Evolutionary conservation across 2,888 invertebrate genomes (phyloP).

Genomic region (Hypolimnas misippus): DNA sequence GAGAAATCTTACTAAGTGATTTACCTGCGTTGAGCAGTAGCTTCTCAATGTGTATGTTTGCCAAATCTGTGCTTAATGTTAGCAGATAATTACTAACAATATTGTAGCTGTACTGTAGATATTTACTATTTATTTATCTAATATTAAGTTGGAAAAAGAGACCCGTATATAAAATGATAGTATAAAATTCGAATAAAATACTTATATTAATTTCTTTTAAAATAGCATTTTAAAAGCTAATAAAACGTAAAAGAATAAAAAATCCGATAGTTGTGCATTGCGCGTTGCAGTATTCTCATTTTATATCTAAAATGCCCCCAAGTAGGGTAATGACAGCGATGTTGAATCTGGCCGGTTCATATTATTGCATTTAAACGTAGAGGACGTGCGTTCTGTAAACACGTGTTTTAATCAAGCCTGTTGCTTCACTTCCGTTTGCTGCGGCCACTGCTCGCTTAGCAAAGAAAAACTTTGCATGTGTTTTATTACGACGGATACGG

Average conservation of each 20-base stretch:
- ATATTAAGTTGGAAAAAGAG: too few relatives aligned
- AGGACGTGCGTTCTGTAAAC: conserved; percentile 80
- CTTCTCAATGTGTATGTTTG: conserved; percentile 13
- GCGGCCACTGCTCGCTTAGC: conserved; percentile 73
- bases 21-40: conserved; percentile 25
- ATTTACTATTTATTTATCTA: too few relatives aligned
- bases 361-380: conserved; percentile 71
- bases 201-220: too few relatives aligned
- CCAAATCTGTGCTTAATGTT: not conserved
- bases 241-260: not conserved
- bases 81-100: conserved; percentile 3
- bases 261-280: not conserved
- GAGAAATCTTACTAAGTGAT: conserved; percentile 38
- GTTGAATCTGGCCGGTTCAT: conserved; percentile 42
- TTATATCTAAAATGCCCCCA: conserved; percentile 28
- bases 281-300: not conserved
- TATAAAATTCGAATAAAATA: too few relatives aligned
- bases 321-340: conserved; percentile 35
- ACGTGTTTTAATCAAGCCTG: conserved; percentile 84
- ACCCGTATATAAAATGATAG: too few relatives aligned
- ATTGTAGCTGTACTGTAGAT: not conserved
- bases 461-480: conserved; percentile 84
- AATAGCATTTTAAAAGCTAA: too few relatives aligned
- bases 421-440: conserved; percentile 79
- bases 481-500: conserved; percentile 82